These are phyloP conservation scores for Camptogramma bilineatum DNA, from an alignment of 2,888 invertebrate genomes.

Conservation along the genomic window DNA sequence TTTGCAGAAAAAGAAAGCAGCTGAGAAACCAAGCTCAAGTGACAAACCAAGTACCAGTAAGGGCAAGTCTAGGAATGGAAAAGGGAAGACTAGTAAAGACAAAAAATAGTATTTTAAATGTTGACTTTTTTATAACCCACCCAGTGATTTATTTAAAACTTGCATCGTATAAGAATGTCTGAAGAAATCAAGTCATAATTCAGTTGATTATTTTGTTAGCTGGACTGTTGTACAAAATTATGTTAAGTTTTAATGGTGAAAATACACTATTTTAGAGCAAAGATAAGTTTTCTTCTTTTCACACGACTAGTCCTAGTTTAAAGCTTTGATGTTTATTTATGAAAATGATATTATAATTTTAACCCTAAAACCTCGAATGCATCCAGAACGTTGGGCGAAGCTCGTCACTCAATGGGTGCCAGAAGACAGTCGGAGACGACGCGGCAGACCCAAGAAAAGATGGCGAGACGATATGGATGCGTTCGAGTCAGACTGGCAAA, in stretches of 20 bases:
- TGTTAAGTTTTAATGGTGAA: constrained; percentile 8
- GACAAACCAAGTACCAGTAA: constrained; percentile 63
- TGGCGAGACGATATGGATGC: no score
- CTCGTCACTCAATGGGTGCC: no score
- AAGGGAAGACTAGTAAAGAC: constrained; percentile 37
- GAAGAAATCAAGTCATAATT: background rate
- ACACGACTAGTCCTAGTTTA: no score
- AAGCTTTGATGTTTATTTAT: no score
- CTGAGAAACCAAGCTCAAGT: constrained; percentile 49
- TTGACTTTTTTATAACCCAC: background rate
- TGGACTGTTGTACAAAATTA: constrained; percentile 10
- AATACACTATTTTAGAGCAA: background rate
- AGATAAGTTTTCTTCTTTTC: no score
- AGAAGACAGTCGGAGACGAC: no score
- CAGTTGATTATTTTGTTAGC: background rate
- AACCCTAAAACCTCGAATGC: no score
- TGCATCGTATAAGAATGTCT: background rate
- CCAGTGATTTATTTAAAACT: background rate
- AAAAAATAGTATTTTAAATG: constrained; percentile 49
- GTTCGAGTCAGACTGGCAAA: no score
- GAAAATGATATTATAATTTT: no score
- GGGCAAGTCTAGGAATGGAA: constrained; percentile 32
- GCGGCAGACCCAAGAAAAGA: no score
- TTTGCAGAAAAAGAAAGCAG: constrained; percentile 70
- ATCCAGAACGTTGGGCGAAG: no score